Evolutionary conservation across 2,113 vertebrate species (phyloP).

Genomic region (Colius striatus): DNA sequence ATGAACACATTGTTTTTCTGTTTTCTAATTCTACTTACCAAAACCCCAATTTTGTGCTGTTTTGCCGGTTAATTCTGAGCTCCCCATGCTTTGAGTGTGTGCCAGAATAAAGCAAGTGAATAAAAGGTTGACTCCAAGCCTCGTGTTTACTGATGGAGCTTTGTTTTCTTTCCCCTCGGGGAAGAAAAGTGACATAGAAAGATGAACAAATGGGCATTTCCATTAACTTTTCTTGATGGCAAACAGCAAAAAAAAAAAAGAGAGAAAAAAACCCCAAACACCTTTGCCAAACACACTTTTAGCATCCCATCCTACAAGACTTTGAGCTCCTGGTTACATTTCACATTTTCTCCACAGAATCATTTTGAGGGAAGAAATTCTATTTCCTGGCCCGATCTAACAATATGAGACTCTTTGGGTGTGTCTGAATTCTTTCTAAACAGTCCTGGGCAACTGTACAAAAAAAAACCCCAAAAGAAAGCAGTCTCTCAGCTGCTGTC

Average conservation of each 20-base stretch:
- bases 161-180: background rate
- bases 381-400: background rate
- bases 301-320: background rate
- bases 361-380: background rate
- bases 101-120: background rate
- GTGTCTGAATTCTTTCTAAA: slow-evolving; percentile 49
- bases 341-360: background rate
- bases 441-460: background rate
- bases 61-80: background rate
- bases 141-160: background rate
- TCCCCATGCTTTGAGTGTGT: accelerated
- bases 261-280: background rate
- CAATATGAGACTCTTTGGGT: background rate
- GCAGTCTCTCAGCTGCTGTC: slow-evolving; percentile 30
- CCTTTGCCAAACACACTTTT: background rate
- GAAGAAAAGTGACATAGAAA: background rate
- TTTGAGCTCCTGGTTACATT: background rate
- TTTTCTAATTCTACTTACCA: background rate
- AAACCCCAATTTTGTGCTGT: background rate
- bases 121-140: background rate
- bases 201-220: background rate
- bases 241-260: background rate
- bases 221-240: background rate
- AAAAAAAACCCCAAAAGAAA: background rate
- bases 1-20: background rate